A percentile compares a stretch with the other conserved stretches of the same genome.
phyloP scores from a whole-genome alignment of 2,797 vertebrate species.

The Parotocinclus haroldoi region DNA sequence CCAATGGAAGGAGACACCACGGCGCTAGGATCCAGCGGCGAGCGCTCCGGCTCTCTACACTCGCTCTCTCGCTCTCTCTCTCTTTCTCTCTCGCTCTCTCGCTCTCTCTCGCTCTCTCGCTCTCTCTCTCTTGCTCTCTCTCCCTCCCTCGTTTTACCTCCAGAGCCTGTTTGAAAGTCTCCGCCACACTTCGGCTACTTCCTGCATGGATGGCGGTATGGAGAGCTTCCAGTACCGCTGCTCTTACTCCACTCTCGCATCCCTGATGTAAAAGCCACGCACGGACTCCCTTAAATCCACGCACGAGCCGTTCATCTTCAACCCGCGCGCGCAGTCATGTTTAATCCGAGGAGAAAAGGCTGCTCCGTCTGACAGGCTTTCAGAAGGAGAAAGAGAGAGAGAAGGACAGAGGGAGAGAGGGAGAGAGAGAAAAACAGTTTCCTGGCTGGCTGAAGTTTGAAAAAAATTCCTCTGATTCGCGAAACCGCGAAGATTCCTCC shows the following conservation, averaged over 20 bases:
- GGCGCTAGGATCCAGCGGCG: slow-evolving; percentile 80
- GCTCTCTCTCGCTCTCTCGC: slow-evolving; percentile 31
- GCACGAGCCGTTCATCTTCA: slow-evolving; percentile 23
- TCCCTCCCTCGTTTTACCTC: slow-evolving; percentile 41
- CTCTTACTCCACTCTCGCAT: slow-evolving; percentile 59
- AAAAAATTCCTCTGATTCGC: slow-evolving; percentile 41
- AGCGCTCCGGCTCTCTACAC: slow-evolving; percentile 26
- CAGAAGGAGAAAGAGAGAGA: slow-evolving; percentile 6
- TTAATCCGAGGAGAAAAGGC: slow-evolving; percentile 46
- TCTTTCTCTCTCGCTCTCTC: slow-evolving; percentile 34
- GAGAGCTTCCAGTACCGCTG: slow-evolving; percentile 74
- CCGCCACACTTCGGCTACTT: slow-evolving; percentile 84
- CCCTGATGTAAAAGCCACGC: slow-evolving; percentile 52
- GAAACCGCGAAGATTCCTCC: not conserved
- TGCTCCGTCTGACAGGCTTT: slow-evolving; percentile 38
- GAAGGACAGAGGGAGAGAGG: not conserved
- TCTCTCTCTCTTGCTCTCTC: slow-evolving; percentile 20
- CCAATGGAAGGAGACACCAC: not conserved
- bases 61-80: slow-evolving; percentile 22
- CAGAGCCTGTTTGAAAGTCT: slow-evolving; percentile 87
- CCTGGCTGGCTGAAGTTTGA: slow-evolving; percentile 50
- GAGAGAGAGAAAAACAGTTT: slow-evolving; percentile 42
- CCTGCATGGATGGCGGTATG: slow-evolving; percentile 82
- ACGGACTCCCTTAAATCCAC: slow-evolving; percentile 20
- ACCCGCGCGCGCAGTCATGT: slow-evolving; percentile 48